phyloP scores from a whole-genome alignment of 2,113 vertebrate genomes.

The Mionectes macconnelli region DNA sequence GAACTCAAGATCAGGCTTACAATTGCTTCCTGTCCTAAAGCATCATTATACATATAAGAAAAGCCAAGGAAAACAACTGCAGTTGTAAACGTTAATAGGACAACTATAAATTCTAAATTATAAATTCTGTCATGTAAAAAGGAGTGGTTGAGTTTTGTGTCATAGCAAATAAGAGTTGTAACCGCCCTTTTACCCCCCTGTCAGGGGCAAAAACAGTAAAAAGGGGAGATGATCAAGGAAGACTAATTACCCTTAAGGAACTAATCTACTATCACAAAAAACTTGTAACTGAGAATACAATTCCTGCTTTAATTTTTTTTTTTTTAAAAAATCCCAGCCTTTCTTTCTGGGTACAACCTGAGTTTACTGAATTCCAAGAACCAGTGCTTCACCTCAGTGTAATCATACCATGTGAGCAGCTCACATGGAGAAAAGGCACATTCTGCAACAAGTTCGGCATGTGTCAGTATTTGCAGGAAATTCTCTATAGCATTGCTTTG shows the following conservation, averaged over 20 bases:
- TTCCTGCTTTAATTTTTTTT: too few species aligned
- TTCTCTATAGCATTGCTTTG: not conserved
- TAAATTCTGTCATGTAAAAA: too few species aligned
- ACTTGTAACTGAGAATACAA: not conserved
- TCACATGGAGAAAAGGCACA: not conserved
- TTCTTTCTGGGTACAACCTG: not conserved
- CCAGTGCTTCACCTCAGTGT: not conserved
- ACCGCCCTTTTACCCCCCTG: not conserved
- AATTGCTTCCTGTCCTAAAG: not conserved
- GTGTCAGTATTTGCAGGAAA: not conserved
- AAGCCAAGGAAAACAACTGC: not conserved
- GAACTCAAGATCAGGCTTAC: not conserved
- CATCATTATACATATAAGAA: not conserved
- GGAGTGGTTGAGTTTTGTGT: not conserved
- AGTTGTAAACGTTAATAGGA: not conserved
- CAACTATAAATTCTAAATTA: not conserved
- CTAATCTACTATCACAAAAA: not conserved
- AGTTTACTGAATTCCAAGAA: not conserved
- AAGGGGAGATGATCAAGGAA: not conserved
- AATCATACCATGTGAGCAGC: not conserved
- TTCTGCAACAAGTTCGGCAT: not conserved
- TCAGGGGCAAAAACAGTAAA: not conserved
- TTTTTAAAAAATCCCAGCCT: too few species aligned
- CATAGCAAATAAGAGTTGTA: not conserved
- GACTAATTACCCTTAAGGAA: accelerated